phyloP scores from a whole-genome alignment of 1,140 invertebrate species.

The Sinonovacula constricta region DNA sequence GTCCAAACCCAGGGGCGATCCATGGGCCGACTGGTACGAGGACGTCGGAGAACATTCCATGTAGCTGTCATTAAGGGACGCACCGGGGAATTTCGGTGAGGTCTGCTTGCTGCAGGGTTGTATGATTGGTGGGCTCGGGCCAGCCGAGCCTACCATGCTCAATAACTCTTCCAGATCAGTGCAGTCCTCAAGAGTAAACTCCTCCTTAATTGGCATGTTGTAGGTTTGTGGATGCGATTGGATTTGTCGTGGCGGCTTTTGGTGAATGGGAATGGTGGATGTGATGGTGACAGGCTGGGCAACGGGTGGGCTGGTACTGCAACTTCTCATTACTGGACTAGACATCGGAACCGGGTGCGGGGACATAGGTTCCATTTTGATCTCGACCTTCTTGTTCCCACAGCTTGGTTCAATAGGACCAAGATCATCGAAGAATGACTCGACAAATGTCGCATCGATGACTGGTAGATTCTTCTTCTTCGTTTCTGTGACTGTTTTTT shows the following conservation, averaged over 20 bases:
- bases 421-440: slow-evolving; percentile 72
- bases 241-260: too few species aligned
- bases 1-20: slow-evolving; percentile 34
- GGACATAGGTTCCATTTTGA: slow-evolving; percentile 45
- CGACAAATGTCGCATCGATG: slow-evolving; percentile 70
- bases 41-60: slow-evolving; percentile 46
- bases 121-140: slow-evolving; percentile 38
- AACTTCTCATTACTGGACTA: background rate
- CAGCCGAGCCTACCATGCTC: slow-evolving; percentile 53
- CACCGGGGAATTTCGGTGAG: slow-evolving; percentile 45
- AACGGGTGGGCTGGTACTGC: background rate
- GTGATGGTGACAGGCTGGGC: too few species aligned
- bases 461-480: slow-evolving; percentile 66
- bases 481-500: background rate
- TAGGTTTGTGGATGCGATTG: too few species aligned
- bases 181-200: slow-evolving; percentile 49
- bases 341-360: slow-evolving; percentile 14
- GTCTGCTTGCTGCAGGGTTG: slow-evolving; percentile 23
- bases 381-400: slow-evolving; percentile 14
- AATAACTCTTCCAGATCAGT: slow-evolving; percentile 68
- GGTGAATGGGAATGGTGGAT: too few species aligned
- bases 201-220: slow-evolving; percentile 29
- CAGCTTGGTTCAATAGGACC: background rate
- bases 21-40: slow-evolving; percentile 29
- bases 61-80: slow-evolving; percentile 38